A percentile compares a stretch with the other conserved stretches of the same genome.
Conservation (phyloP, 2,113 vertebrate genomes). For the Azemiops feae region DNA sequence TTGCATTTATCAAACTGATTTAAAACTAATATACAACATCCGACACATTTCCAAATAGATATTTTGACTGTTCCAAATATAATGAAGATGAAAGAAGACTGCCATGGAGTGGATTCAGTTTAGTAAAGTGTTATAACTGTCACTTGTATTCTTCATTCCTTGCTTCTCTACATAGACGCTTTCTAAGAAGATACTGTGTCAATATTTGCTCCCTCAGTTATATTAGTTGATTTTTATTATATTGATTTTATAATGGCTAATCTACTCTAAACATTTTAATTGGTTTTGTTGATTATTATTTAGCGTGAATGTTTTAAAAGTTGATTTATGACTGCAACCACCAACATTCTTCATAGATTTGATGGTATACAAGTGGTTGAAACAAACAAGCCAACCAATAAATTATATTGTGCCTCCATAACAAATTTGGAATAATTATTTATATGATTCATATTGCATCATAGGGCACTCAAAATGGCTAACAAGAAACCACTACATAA, state of each 20-base stretch:
- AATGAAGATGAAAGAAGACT: background rate
- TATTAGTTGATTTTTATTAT: background rate
- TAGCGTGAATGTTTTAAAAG: background rate
- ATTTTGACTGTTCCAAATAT: background rate
- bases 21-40: background rate
- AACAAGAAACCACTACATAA: background rate
- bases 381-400: background rate
- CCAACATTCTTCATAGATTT: background rate
- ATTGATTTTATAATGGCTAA: background rate
- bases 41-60: background rate
- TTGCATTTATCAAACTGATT: background rate
- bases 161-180: background rate
- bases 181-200: background rate
- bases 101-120: background rate
- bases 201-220: background rate
- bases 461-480: background rate
- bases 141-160: background rate
- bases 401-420: background rate
- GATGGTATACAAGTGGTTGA: background rate
- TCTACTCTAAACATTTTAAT: background rate
- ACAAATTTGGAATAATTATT: background rate
- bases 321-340: background rate
- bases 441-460: background rate
- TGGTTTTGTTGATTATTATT: background rate
- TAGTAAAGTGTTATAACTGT: background rate